Conservation (phyloP, 2,797 vertebrate species). For the Parauchenoglanis ngamensis region DNA sequence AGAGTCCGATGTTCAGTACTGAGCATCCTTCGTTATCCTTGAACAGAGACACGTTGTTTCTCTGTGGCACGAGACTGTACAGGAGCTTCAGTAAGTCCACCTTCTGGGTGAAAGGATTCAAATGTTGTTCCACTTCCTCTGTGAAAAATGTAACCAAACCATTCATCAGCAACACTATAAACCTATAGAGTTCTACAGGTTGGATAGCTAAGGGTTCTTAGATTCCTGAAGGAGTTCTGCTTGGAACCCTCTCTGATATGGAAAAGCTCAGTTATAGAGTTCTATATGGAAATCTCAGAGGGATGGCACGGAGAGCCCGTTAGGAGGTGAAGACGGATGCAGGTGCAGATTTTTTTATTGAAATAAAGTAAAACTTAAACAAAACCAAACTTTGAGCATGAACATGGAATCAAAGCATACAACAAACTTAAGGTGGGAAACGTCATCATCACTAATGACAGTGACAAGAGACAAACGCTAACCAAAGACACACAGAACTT, state of each 20-base stretch:
- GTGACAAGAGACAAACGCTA: too few relatives aligned
- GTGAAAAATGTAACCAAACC: background rate
- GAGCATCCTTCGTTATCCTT: constrained; percentile 67
- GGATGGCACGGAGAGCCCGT: background rate
- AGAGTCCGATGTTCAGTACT: constrained; percentile 72
- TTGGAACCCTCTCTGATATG: background rate
- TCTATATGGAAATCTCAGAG: background rate
- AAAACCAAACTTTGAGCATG: too few relatives aligned
- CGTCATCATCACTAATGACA: too few relatives aligned
- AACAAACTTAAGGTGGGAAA: too few relatives aligned
- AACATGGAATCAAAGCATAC: too few relatives aligned
- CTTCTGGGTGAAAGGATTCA: constrained; percentile 64
- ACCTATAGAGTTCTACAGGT: background rate
- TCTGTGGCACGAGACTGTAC: constrained; percentile 50
- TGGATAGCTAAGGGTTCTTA: background rate
- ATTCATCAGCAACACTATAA: constrained; percentile 20
- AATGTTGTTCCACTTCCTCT: constrained; percentile 44
- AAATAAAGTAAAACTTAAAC: too few relatives aligned
- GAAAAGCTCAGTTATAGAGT: background rate
- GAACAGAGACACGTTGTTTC: constrained; percentile 70
- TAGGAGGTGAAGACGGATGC: too few relatives aligned
- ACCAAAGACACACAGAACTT: too few relatives aligned
- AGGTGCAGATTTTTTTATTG: too few relatives aligned
- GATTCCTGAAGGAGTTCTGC: background rate
- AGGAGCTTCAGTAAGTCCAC: constrained; percentile 77